phyloP scores from a whole-genome alignment of 2,797 vertebrate species.

The Malacoctenus gilli region DNA sequence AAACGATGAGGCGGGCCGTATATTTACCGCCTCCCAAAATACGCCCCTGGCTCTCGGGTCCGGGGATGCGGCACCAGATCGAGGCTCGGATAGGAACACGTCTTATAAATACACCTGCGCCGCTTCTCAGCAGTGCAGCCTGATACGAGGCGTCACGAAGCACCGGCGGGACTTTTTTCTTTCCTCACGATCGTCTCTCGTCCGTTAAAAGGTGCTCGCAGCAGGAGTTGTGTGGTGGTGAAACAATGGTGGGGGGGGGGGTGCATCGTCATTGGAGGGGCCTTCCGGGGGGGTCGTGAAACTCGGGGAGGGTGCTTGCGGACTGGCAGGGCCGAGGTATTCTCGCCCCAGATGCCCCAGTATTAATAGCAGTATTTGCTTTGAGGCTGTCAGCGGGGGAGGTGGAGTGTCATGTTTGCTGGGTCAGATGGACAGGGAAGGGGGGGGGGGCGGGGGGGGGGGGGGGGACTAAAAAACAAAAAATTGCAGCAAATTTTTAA shows the following conservation, averaged over 20 bases:
- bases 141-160: too few species aligned
- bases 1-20: conserved; percentile 68
- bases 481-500: too few species aligned
- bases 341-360: conserved; percentile 58
- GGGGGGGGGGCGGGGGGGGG: conserved; percentile 9
- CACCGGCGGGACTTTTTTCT: too few species aligned
- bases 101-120: conserved; percentile 62
- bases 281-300: conserved; percentile 28
- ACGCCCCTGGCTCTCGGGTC: conserved; percentile 52
- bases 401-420: conserved; percentile 62
- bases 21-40: conserved; percentile 78
- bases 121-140: conserved; percentile 8
- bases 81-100: conserved; percentile 49
- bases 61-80: conserved; percentile 52
- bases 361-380: conserved; percentile 82
- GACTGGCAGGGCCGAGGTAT: conserved; percentile 48
- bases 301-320: conserved; percentile 19
- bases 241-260: too few species aligned
- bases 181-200: too few species aligned
- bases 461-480: too few species aligned
- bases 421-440: conserved; percentile 40
- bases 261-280: conserved; percentile 16
- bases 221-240: too few species aligned
- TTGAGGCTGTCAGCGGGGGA: conserved; percentile 67
- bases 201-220: too few species aligned